These are phyloP conservation scores for Flexamia atlantica DNA, from an alignment of 2,888 invertebrate species.

Conservation along the genomic window DNA sequence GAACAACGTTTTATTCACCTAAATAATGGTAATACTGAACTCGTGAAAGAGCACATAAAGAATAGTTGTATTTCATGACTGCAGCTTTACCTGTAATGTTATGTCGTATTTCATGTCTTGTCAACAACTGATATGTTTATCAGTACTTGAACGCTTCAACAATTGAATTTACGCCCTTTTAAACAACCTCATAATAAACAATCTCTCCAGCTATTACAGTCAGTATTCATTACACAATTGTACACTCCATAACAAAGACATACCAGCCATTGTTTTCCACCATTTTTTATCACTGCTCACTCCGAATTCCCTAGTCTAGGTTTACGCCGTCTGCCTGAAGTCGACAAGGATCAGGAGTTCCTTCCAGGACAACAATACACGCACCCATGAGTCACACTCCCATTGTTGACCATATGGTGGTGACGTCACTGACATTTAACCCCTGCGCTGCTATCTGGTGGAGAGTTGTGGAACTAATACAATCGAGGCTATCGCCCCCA, in stretches of 20 bases:
- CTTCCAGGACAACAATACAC: neutral
- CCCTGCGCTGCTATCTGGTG: slow-evolving; percentile 35
- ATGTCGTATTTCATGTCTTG: too few species aligned
- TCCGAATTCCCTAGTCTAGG: slow-evolving; percentile 9
- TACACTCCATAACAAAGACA: neutral
- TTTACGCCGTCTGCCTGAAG: neutral
- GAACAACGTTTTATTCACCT: too few species aligned
- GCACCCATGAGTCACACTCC: slow-evolving; percentile 14
- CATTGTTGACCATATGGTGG: slow-evolving; percentile 50
- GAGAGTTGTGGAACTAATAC: slow-evolving; percentile 24
- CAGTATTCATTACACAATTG: slow-evolving; percentile 10
- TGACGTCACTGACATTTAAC: slow-evolving; percentile 50
- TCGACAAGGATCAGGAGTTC: neutral
- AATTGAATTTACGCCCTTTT: neutral
- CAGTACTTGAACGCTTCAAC: neutral
- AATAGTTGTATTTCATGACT: too few species aligned
- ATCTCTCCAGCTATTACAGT: neutral
- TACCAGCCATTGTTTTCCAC: slow-evolving; percentile 21
- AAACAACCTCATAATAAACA: neutral
- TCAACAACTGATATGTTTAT: too few species aligned
- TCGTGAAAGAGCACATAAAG: too few species aligned
- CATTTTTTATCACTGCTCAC: slow-evolving; percentile 17
- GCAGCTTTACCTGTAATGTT: too few species aligned
- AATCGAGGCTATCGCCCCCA: slow-evolving; percentile 5
- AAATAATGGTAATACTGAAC: too few species aligned